These are phyloP conservation scores for Vultur gryphus DNA, from an alignment of 2,797 vertebrate genomes.

Conservation along the genomic window DNA sequence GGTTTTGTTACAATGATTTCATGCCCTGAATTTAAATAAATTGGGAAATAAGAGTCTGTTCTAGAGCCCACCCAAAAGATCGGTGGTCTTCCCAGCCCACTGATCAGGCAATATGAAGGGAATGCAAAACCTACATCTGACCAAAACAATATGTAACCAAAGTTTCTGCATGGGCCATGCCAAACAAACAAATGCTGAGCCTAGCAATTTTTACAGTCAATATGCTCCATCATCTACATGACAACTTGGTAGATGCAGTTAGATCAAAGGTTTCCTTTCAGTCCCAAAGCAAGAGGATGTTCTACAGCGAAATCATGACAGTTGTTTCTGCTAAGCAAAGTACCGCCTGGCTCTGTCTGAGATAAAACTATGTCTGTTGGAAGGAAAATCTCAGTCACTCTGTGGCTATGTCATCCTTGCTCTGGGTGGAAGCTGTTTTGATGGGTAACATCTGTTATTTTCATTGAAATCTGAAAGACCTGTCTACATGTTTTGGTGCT, in stretches of 20 bases:
- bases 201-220: background rate
- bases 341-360: background rate
- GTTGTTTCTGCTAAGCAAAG: background rate
- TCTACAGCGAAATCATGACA: background rate
- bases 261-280: background rate
- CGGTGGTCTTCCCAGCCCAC: background rate
- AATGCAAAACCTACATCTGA: slow-evolving; percentile 5
- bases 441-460: slow-evolving; percentile 57
- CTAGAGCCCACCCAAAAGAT: slow-evolving; percentile 14
- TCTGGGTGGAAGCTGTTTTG: slow-evolving; percentile 32
- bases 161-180: background rate
- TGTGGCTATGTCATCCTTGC: background rate
- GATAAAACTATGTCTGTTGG: background rate
- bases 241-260: background rate
- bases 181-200: slow-evolving; percentile 2
- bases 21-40: slow-evolving; percentile 9
- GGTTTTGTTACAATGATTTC: slow-evolving; percentile 13
- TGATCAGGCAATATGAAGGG: background rate
- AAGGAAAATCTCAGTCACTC: slow-evolving; percentile 58
- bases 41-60: background rate
- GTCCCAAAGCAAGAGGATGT: background rate
- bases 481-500: slow-evolving; percentile 42
- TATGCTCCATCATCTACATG: background rate
- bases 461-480: slow-evolving; percentile 52
- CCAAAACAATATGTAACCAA: background rate